Evolutionary conservation across 2,113 vertebrate genomes (phyloP).

Genomic region (Poeciliopsis prolifica): DNA sequence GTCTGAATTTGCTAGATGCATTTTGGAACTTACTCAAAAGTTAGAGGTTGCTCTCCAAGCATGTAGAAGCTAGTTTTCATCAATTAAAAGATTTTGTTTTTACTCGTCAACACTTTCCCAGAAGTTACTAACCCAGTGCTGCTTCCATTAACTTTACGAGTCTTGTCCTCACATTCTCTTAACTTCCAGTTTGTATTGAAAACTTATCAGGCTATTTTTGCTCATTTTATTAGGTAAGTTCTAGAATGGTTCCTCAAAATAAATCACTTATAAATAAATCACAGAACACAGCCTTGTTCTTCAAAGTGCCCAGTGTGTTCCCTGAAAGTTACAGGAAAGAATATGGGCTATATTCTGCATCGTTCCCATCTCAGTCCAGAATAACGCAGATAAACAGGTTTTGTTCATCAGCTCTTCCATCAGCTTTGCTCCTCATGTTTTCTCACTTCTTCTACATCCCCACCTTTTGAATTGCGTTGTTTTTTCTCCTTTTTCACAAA

Average conservation of each 20-base stretch:
- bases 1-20: no score
- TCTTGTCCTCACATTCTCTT: not conserved
- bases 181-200: not conserved
- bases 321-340: not conserved
- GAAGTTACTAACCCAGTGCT: not conserved
- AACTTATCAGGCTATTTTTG: not conserved
- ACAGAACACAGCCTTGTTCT: not conserved
- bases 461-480: not conserved
- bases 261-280: not conserved
- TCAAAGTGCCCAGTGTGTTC: no score
- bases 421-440: constrained; percentile 12
- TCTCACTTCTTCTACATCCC: constrained; percentile 27
- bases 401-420: not conserved
- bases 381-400: no score
- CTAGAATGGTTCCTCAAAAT: not conserved
- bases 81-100: no score
- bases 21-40: no score
- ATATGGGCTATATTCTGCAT: not conserved
- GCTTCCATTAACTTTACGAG: not conserved
- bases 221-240: not conserved
- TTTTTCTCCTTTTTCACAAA: not conserved
- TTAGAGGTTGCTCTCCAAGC: no score
- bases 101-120: no score
- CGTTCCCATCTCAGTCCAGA: not conserved
- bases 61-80: no score